Base-by-base conservation (phyloP, 2,113 vertebrate genomes). In the Psilopogon haemacephalus region DNA sequence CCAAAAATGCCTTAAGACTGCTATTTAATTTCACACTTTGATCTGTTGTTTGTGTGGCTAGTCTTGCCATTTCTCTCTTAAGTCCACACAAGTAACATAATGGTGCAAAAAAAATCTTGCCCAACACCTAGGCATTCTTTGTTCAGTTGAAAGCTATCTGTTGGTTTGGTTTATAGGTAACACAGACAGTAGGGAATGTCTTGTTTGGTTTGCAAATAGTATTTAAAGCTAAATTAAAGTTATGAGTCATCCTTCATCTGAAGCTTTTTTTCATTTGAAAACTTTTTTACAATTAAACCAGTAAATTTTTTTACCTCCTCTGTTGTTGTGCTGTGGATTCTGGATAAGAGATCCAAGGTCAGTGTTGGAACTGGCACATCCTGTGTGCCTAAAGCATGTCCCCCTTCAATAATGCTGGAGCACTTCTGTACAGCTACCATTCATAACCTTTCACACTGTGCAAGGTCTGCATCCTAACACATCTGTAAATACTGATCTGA, bases 141-240 rank as follows among this genome's bases (percentile, higher is more conserved):
- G 67, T 93, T 94, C 71, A 64, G 3, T 58, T 91, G 68, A 94
- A 94, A 89, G 52, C 64, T 92, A 33, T 83, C 93, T 90, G 89
- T 75, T 93, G 74, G 19, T 90, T 89, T 83, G 67, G 40, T 90
- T 93, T 87, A 21, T 79, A 89, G 89, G 91, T 89, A 92, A 83
- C 26, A 28, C 0, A 1, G 56, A 24, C 37, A 72, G 32, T 30
- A 75, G 52, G 60, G 78, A 80, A 90, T 83, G 82, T 86, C 81
- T 82, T 96, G 78, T 94, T 94, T 89, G 91, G 72, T 88, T 94
- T 95, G 94, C 64, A 92, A 96, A 94, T 91, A 83, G 86, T 82
- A 93, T 93, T 90, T 90, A 86, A 92, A 92, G 71, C 50, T 86
- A 82, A 95, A 77, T 94, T 91, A 71, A 90, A 82, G 40, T 89